Base-by-base conservation (phyloP, 2,888 invertebrate genomes). In the Ochropacha duplaris region DNA sequence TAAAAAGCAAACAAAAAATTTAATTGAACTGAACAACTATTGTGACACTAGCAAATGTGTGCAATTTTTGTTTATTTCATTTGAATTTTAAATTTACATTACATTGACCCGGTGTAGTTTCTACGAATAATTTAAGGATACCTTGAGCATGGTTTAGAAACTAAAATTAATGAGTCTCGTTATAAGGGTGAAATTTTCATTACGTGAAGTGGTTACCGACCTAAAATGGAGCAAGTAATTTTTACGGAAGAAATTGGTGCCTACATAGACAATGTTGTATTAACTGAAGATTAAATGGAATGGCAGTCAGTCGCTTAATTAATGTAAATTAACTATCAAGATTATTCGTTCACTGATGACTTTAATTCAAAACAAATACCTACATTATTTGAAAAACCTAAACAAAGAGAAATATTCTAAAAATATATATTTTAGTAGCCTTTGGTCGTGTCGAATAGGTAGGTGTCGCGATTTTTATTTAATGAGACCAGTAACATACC, bases 101-200 rank as follows among this genome's bases (percentile, higher is more conserved):
- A 19, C 6, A 1, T 2, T 44, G 44, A 44, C 19, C 44, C 19
- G 2, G 16, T 1, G 5, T 44, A 44, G 5, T 9, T 44, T 16
- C n/a, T 19, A 19, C 19, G 19, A 44, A 44, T n/a, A 19, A 44
- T 54, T 51, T 52, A n/a, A 54, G 50, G 54, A 58, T 44, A n/a
- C 36, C 57, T 49, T 34, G 39, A 52, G 52, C 62, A 61, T 50
- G 61, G 59, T 65, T 72, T 60, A 57, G 62, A 65, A 64, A 73
- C 66, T 73, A 65, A 71, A 69, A 68, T 73, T 65, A 73, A 73
- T 68, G 71, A 73, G 61, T 59, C 61, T 66, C 63, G 62, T 67
- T 67, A 59, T 57, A 58, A 60, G 57, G 70, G 61, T 63, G 61
- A 64, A 44, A 66, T 68, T 67, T 67, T 68, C 70, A 73, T 71